Conservation (phyloP, 2,113 vertebrate genomes). For the Coptodon bakossiorum region DNA sequence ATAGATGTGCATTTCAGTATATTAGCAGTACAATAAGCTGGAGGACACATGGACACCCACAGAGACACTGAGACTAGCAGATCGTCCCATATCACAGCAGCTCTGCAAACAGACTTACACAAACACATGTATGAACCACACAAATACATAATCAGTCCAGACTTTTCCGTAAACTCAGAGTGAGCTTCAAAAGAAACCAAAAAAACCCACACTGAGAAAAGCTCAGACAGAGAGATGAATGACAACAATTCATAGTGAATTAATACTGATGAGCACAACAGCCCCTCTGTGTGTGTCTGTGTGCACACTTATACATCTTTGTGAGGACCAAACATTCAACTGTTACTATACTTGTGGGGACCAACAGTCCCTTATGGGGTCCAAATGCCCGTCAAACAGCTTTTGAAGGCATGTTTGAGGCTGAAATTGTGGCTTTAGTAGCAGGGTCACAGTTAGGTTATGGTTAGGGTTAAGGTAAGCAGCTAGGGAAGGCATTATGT, state of each 20-base stretch:
- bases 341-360: not conserved
- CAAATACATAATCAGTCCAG: not conserved
- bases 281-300: not conserved
- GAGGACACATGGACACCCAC: not conserved
- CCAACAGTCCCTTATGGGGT: not conserved
- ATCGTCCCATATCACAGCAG: not conserved
- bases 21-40: not conserved
- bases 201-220: not conserved
- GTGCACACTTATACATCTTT: not conserved
- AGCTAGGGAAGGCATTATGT: not conserved
- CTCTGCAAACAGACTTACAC: not conserved
- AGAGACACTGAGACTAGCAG: not conserved
- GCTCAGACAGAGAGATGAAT: not conserved
- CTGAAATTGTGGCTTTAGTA: not conserved
- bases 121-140: not conserved
- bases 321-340: not conserved
- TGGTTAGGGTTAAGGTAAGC: not conserved
- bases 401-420: not conserved
- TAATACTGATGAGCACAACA: not conserved
- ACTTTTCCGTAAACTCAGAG: not conserved
- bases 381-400: not conserved
- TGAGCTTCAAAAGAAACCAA: not conserved
- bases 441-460: not conserved
- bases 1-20: not conserved
- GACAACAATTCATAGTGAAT: not conserved